Evolutionary conservation across 2,888 invertebrate species (phyloP), one percentile per base, ranked within the genome.

Genomic region (Erannis defoliaria): DNA sequence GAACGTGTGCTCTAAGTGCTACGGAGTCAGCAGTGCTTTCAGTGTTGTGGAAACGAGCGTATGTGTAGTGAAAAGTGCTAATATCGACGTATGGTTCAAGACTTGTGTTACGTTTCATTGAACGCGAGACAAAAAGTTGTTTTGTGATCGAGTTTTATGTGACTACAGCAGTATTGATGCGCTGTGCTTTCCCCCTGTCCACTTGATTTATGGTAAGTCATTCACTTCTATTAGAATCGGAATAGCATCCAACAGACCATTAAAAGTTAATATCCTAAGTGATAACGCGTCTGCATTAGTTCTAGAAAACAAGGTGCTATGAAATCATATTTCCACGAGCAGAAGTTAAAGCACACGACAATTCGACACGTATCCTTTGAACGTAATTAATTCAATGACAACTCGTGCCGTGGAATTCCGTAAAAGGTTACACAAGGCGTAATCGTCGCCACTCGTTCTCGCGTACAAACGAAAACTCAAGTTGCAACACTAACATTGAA

Each of bases 161-260:
- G 83, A 85, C 82, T 83, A 78, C 81, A 77, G 85, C 82, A 84
- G 83, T 85, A 84, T 84, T 83, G 82, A 84, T 84, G 84, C 78
- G 76, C 77, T 70, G 78, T 82, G 86, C 84, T 86, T 86, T 84
- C 78, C 85, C 84, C 80, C 82, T 78, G 80, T 78, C 77, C 81
- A 77, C 76, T 84, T 85, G 81, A 88, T 89, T 87, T 85, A 89
- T 88, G 90, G 91, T 87, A 82, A 85, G 85, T 82, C 77, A 80
- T 78, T 79, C 73, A 71, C 73, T 73, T 75, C 73, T 65, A 70
- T 68, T 67, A 67, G 50, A 57, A 62, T 69, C 64, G 54, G 58
- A 66, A 63, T n/a, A 54, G 61, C 64, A 48, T 43, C 53, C 55
- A 66, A 55, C 60, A 59, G 58, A 46, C 51, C 29, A 65, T 64